Percentiles rank a stretch among this genome's conserved stretches.
These are phyloP conservation scores for Echinometra lucunter DNA, from an alignment of 53 echinoderm and acorn worm genomes.

Conservation along the genomic window DNA sequence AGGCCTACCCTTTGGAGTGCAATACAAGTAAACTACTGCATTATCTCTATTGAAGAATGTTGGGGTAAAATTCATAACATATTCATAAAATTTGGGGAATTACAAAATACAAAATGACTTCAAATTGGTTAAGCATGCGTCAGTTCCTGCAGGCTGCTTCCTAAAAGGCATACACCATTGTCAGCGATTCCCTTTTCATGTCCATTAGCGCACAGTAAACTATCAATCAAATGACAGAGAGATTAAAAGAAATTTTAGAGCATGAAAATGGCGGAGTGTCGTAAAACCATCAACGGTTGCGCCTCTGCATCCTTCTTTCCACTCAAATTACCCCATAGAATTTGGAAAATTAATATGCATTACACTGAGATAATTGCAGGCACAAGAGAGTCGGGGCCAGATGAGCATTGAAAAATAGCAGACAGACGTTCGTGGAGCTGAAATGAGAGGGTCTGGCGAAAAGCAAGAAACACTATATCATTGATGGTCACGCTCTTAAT, in stretches of 20 bases:
- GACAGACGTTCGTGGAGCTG: constrained; percentile 24
- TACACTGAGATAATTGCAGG: constrained; percentile 16
- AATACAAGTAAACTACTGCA: not conserved
- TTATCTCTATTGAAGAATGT: not conserved
- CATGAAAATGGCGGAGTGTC: not conserved
- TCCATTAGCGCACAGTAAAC: not conserved
- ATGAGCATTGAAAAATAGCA: not conserved
- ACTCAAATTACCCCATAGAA: not conserved
- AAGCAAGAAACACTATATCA: not conserved
- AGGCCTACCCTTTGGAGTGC: not conserved
- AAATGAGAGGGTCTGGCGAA: not conserved
- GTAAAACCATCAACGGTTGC: not conserved
- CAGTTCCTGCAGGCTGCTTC: not conserved
- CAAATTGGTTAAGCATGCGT: not conserved
- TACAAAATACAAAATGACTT: not conserved
- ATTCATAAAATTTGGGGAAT: not conserved
- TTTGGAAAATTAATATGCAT: not conserved
- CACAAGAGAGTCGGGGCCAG: not conserved
- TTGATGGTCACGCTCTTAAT: constrained; percentile 23
- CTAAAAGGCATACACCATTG: not conserved
- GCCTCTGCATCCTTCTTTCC: not conserved
- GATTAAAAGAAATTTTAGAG: not conserved
- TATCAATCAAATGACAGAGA: not conserved
- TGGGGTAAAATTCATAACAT: not conserved
- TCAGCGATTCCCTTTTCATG: not conserved